These are phyloP conservation scores for Lethenteron reissneri DNA, from an alignment of 2,113 vertebrate species.

Conservation along the genomic window DNA sequence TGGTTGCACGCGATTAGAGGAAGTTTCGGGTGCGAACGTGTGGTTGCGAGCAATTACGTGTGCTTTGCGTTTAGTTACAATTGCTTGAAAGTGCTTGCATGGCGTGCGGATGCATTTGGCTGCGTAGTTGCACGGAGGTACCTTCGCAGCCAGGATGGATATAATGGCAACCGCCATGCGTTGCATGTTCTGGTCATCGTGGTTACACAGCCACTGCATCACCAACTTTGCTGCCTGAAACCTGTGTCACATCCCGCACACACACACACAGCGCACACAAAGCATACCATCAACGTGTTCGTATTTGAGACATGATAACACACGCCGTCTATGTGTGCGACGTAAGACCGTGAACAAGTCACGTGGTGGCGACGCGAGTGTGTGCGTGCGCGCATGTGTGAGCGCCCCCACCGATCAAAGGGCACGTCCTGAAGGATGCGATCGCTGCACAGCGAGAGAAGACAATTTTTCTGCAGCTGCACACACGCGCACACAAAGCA, in stretches of 20 bases:
- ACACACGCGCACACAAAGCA: slow-evolving; percentile 9
- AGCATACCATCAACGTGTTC: no score
- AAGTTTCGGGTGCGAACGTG: neutral
- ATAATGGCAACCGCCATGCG: slow-evolving; percentile 98
- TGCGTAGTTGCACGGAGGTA: slow-evolving; percentile 15
- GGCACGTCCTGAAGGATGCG: slow-evolving; percentile 93
- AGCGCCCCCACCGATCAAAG: slow-evolving; percentile 61
- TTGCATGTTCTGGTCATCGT: slow-evolving; percentile 98
- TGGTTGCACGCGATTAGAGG: neutral
- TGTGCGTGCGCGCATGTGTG: neutral
- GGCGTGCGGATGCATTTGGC: neutral
- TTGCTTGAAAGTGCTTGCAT: neutral
- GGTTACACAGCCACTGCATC: slow-evolving; percentile 99
- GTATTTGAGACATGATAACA: no score
- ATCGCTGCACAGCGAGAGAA: slow-evolving; percentile 92
- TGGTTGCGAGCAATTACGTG: neutral
- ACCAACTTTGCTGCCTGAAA: slow-evolving; percentile 96
- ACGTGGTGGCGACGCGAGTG: neutral
- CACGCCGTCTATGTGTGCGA: neutral
- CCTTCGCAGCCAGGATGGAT: slow-evolving; percentile 93
- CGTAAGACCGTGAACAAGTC: neutral
- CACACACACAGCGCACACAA: no score
- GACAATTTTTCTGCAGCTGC: slow-evolving; percentile 92
- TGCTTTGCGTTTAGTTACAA: neutral
- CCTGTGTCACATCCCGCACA: slow-evolving; percentile 20